Base-by-base conservation (phyloP, 2,113 vertebrate species). In the Ifrita kowaldi region DNA sequence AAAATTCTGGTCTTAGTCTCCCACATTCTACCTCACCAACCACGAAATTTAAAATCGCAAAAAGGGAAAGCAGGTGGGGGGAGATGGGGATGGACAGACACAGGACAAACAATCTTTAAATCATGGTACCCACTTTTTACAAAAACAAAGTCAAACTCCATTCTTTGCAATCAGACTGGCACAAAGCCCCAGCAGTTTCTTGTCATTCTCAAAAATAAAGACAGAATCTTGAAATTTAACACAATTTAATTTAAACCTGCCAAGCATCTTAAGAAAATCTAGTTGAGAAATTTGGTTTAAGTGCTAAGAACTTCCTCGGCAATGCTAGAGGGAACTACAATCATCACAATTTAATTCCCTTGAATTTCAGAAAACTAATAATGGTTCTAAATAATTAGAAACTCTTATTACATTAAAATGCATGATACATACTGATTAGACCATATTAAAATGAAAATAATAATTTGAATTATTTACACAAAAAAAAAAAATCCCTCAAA, bases 351-450 rank as follows among this genome's bases (percentile, higher is more conserved):
- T 94, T 84, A 82, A 56, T 92, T 94, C 86, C 81, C 71, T 80
- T 94, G 87, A 81, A 87, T n/a, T 78, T 89, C 79, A 95, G 75
- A 77, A 49, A 89, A 91, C 93, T 59, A 82, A 93, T 62, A 92
- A 93, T 73, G 26, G 32, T 81, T 86, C 83, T 80, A 87, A 82
- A 83, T 90, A 95, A 97, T 97, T 95, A 97, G 88, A 96, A 94
- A 93, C 65, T 81, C 65, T 94, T 94, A 96, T 78, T 93, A 88
- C 90, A 91, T 96, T 91, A 95, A 94, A 79, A 22, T 95, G 95
- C 70, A 92, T 79, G 88, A 96, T 92, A 89, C 97, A 93, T 93
- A 91, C 95, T 97, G 79, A 97, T 97, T 89, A 95, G 88, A 79
- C 35, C 28, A 69, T 68, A 86, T 95, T 78, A 94, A 95, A 95